These are phyloP conservation scores for Pristiophorus japonicus DNA, from an alignment of 2,113 vertebrate species.

Conservation along the genomic window DNA sequence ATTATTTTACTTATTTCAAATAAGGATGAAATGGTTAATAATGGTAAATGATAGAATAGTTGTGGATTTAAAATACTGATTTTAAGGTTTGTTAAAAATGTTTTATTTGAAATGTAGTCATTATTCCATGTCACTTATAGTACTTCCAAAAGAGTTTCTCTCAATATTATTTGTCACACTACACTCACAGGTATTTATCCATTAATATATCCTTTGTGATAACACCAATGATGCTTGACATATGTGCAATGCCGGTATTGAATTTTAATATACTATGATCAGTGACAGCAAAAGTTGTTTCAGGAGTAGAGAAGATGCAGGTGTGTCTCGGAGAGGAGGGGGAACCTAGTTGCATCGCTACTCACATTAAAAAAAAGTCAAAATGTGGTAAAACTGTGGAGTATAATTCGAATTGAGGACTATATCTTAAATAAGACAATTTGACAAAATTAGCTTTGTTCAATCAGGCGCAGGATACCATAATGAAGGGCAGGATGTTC, in stretches of 20 bases:
- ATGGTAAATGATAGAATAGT: not conserved
- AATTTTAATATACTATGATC: not conserved
- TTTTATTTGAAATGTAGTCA: not conserved
- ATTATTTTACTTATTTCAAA: constrained; percentile 9
- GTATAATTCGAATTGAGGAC: not conserved
- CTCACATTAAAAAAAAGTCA: not conserved
- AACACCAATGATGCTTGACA: not conserved
- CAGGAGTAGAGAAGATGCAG: not conserved
- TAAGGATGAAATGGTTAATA: no score
- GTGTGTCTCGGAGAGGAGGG: not conserved
- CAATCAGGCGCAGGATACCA: not conserved
- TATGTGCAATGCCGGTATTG: not conserved
- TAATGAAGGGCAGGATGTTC: not conserved
- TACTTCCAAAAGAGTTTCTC: not conserved
- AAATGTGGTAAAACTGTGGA: not conserved
- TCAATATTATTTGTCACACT: not conserved
- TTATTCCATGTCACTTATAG: not conserved
- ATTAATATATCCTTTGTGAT: not conserved
- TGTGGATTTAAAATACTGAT: not conserved
- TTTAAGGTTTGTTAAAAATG: not conserved
- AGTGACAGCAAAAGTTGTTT: not conserved
- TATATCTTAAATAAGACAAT: not conserved
- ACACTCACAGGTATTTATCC: not conserved
- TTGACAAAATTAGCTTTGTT: not conserved
- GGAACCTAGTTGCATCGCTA: not conserved